Evolutionary conservation across 1,140 invertebrate genomes (phyloP), one percentile per base, ranked within the genome.

Genomic region (Cotesia vestalis): DNA sequence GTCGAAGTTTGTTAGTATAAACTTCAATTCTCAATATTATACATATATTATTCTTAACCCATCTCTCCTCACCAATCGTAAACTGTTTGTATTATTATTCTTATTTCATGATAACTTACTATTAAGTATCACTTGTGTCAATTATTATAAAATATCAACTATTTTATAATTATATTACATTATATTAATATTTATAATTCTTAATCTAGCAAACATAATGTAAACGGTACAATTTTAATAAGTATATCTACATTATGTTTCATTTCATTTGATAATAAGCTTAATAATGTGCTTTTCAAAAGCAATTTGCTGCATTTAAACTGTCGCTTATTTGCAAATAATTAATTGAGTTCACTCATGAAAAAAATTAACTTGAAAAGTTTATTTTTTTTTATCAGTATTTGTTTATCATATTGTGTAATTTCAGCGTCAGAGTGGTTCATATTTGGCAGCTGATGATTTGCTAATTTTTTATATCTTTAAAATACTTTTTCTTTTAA

Each of bases 361-460:
- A 27, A 27, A 27, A 27, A 27, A 27, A 27, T 27, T 27, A 27
- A 27, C 27, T 27, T 27, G 27, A 27, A 2, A 66, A 14, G 5
- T 46, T 14, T 9, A 66, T 46, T 17, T n/a, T 6, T 38, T 38
- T 14, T 20, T 38, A 20, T 34, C 6, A 6, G 53, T 17, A 14
- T 14, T 27, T 27, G 27, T 27, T 27, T 27, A 27, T 27, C 3
- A 14, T n/a, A 55, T 55, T 55, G 53, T 55, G 53, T 55, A n/a
- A 55, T 55, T 55, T 17, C 6, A 14, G 53, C 53, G 53, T 55
- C 11, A 67, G 27, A 53, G 51, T 53, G 40, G 36, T 68, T 20
- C 57, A 40, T 63, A 66, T 75, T 75, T 75, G 73, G 73, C 73
- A 75, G 64, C 69, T 69, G 71, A 71, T 60, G 35, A 60, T 75